Conservation (phyloP, 1,140 invertebrate species). For the Amphibalanus amphitrite region DNA sequence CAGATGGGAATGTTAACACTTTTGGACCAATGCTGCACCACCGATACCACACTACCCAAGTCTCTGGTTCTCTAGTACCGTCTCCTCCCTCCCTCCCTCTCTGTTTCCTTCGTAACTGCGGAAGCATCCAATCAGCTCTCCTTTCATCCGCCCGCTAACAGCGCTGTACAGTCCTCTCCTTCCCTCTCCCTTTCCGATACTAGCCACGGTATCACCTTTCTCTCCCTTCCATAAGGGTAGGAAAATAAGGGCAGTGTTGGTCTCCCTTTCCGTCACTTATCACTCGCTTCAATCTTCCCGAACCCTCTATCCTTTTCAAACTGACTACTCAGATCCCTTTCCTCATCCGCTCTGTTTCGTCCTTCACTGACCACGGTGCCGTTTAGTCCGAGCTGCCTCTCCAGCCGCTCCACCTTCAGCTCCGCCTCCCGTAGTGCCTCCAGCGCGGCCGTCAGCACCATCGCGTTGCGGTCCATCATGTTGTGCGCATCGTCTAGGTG, state of each 20-base stretch:
- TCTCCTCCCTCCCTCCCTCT: no score
- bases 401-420: neutral
- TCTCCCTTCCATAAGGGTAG: neutral
- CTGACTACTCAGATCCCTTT: no score
- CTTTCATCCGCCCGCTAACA: no score
- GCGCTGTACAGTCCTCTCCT: neutral
- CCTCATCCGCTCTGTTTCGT: neutral
- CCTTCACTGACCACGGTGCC: no score
- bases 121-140: no score
- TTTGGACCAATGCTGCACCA: no score
- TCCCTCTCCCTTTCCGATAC: neutral
- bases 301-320: no score
- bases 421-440: neutral
- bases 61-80: no score
- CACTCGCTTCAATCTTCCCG: no score
- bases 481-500: neutral
- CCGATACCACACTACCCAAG: no score
- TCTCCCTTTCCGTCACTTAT: neutral
- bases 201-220: neutral
- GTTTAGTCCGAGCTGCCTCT: neutral
- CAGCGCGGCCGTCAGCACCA: neutral
- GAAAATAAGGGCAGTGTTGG: neutral
- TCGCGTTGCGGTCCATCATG: neutral
- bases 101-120: no score
- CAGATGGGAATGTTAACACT: no score